Conservation (phyloP, 2,113 vertebrate genomes). For the Pelodiscus sinensis region DNA sequence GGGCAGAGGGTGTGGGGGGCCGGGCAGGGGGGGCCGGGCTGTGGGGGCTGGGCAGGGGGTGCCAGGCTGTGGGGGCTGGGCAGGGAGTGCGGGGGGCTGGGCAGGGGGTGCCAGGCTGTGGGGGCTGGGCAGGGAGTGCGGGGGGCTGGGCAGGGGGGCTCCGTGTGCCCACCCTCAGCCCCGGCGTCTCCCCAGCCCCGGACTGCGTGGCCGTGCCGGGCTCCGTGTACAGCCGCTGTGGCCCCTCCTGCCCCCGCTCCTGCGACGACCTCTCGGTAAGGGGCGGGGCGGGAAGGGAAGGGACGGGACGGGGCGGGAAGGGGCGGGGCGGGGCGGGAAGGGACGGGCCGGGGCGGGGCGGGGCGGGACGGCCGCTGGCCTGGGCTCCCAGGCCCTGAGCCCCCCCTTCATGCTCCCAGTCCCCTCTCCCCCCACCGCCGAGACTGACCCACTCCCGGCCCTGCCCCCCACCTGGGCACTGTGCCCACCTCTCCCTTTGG, state of each 20-base stretch:
- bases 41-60: fast-evolving
- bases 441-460: no score
- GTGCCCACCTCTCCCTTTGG: no score
- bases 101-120: no score
- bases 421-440: no score
- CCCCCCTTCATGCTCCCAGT: no score
- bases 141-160: not conserved
- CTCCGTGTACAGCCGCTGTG: conserved; percentile 84
- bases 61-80: fast-evolving
- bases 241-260: conserved; percentile 87
- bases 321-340: no score
- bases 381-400: no score
- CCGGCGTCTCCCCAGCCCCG: conserved; percentile 50
- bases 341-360: conserved; percentile 75
- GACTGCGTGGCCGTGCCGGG: conserved; percentile 81
- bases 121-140: not conserved
- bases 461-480: no score
- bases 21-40: fast-evolving
- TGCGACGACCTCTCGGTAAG: conserved; percentile 89
- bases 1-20: no score
- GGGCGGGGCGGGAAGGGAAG: not conserved
- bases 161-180: not conserved
- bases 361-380: not conserved
- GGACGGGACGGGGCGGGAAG: no score
- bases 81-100: fast-evolving